Evolutionary conservation across 2,888 invertebrate genomes (phyloP), one percentile per base, ranked within the genome.

Genomic region (Zygogramma bicolorata): DNA sequence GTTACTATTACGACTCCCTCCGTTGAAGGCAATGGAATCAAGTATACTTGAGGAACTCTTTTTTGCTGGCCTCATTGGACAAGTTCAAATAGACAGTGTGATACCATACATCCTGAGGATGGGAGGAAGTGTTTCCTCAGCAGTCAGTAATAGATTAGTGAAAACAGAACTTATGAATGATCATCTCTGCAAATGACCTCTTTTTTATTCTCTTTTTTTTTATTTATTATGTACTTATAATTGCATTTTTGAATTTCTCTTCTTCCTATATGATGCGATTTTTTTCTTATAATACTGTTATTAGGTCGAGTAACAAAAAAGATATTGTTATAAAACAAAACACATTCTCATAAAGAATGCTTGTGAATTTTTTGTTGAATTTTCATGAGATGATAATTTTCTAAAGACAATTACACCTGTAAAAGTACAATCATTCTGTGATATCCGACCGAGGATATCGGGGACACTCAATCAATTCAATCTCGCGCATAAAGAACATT

Each of bases 31-130:
- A 78, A 92, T 94, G 84, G 91, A 93, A 69, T 93, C 94, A 1
- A 88, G 92, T 13, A 91, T 95, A 74, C 89, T 97, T 66, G 97
- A 97, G 86, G 97, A 97, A 84, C 90, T 97, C 67, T 97, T 97
- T 89, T 97, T 98, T 85, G 93, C 96, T 3, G 96, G 95, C 63
- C 91, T 97, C 74, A 93, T 97, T 60, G 97, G 97, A 4, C 95
- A 94, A 86, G 95, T 98, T 81, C 96, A 97, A 88, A 97, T 99
- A 73, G 97, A 98, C 84, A 96, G 95, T 84, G 95, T 98, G 80
- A 95, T 99, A 86, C 98, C 98, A 29, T 97, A 94, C 82, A 94
- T 99, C 84, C 90, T 99, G 79, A 93, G 91, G 75, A 88, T 87
- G 87, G 85, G 85, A 34, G 81, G 79, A 66, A 80, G 80, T 53